A percentile compares a stretch with the other conserved stretches of the same genome.
phyloP scores from a whole-genome alignment of 2,888 invertebrate species.

The Dichetophora obliterata region DNA sequence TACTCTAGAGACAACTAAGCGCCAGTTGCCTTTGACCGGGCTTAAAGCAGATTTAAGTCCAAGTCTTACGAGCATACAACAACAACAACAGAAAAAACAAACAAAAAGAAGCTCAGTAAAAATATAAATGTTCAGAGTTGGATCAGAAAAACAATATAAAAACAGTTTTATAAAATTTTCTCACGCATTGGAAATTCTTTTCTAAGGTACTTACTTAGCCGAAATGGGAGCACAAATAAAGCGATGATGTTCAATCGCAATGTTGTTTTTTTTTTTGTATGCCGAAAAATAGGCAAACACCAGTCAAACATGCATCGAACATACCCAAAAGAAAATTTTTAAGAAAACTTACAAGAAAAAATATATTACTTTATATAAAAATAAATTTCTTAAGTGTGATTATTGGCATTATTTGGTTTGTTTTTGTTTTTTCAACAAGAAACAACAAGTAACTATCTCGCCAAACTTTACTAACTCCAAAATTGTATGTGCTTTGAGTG shows the following conservation, averaged over 20 bases:
- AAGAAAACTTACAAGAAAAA: too few relatives aligned
- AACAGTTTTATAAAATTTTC: slow-evolving; percentile 33
- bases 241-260: background rate
- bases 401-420: too few relatives aligned
- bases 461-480: too few relatives aligned
- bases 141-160: background rate
- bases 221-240: background rate
- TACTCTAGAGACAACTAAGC: background rate
- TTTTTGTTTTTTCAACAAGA: too few relatives aligned
- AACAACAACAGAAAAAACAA: background rate
- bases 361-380: too few relatives aligned
- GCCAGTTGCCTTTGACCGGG: background rate
- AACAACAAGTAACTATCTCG: too few relatives aligned
- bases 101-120: background rate
- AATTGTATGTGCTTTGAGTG: too few relatives aligned
- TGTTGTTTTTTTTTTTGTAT: too few relatives aligned
- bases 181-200: slow-evolving; percentile 35
- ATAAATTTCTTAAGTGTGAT: too few relatives aligned
- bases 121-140: background rate
- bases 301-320: too few relatives aligned
- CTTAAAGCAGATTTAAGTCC: background rate
- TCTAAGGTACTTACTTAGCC: slow-evolving; percentile 31
- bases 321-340: too few relatives aligned
- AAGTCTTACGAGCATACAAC: background rate
- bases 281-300: too few relatives aligned